Evolutionary conservation across 2,113 vertebrate species (phyloP), one percentile per base, ranked within the genome.

Genomic region (Erinaceus europaeus): DNA sequence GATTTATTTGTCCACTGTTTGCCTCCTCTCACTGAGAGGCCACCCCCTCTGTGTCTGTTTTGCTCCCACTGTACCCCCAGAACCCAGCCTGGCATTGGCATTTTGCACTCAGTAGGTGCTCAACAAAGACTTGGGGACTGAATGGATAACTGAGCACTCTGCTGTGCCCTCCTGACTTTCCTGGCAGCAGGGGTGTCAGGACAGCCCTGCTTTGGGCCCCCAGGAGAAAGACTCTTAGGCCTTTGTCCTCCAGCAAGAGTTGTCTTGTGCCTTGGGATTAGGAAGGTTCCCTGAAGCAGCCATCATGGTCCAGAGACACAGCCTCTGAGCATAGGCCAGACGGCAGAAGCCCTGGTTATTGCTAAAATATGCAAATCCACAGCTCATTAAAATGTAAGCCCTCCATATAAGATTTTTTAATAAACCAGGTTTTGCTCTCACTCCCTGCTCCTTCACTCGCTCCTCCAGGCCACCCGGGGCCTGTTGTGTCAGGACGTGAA

Each of bases 321-420:
- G 95, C 95, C 96, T 97, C 96, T 93, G 96, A 96, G 95, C 90
- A 85, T 75, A 89, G 92, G 96, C 97, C 96, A 98, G 97, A 96
- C 97, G 96, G 96, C 96, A 97, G 97, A 97, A 97, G 95, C 90
- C 73, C 96, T 96, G 97, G 97, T 97, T 97, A 97, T 97, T 97
- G 97, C 97, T 97, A 97, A 98, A 98, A 97, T 97, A 98, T 98
- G 98, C 96, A 98, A 98, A 97, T 98, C 97, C 97, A 95, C 95
- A 96, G 96, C 94, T 96, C 95, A 97, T 98, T 97, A 97, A 97
- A 97, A 98, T 97, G 96, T 97, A 97, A 98, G 97, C 97, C 97
- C 96, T 98, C 95, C 96, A 98, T 97, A 98, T 97, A 97, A 97
- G 97, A 97, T 97, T 97, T 97, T 97, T 97, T 97, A 97, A 98